phyloP scores from a whole-genome alignment of 2,888 invertebrate genomes.

The Callinectes sapidus region DNA sequence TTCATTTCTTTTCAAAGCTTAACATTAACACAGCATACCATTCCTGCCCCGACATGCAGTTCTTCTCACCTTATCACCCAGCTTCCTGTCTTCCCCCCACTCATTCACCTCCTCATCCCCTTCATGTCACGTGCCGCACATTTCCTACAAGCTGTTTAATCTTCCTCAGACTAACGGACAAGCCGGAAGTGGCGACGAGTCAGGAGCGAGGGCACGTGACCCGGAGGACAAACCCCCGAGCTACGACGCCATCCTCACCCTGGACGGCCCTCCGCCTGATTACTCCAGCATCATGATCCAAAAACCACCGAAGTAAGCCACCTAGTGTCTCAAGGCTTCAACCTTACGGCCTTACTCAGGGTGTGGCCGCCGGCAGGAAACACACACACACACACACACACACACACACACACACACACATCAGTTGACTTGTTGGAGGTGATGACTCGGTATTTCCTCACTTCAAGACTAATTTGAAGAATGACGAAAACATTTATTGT shows the following conservation, averaged over 20 bases:
- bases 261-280: constrained; percentile 58
- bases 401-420: background rate
- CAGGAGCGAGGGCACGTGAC: background rate
- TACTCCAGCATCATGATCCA: constrained; percentile 50
- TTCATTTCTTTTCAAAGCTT: too few species aligned
- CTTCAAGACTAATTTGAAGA: too few species aligned
- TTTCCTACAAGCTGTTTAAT: background rate
- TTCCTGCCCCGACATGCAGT: background rate
- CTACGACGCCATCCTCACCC: constrained; percentile 60
- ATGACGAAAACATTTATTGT: too few species aligned
- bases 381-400: background rate
- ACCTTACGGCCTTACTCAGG: background rate
- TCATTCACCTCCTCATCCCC: background rate
- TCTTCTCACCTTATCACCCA: background rate
- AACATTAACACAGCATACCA: background rate
- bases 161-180: background rate
- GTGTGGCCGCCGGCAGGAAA: background rate
- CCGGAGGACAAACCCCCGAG: constrained; percentile 63
- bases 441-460: too few species aligned
- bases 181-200: background rate
- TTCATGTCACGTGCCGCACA: background rate
- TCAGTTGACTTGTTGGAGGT: too few species aligned
- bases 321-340: background rate
- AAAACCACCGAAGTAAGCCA: constrained; percentile 59
- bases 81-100: background rate